These are phyloP conservation scores for Psettodes erumei DNA, from an alignment of 2,113 vertebrate genomes.

Conservation along the genomic window DNA sequence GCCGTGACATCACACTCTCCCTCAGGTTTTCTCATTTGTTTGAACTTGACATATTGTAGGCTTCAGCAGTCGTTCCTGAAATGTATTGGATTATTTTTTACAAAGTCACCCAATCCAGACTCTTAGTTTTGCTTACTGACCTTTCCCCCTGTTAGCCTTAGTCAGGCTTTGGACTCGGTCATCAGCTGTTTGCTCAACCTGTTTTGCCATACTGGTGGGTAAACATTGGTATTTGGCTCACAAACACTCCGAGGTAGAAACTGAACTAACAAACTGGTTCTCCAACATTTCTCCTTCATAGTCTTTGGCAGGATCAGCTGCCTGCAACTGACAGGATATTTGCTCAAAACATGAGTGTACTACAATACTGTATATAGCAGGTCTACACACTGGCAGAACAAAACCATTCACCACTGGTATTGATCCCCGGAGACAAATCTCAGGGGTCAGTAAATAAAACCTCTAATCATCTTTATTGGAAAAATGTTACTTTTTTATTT, in stretches of 20 bases:
- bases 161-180: constrained; percentile 41
- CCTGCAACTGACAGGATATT: neutral
- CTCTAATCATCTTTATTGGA: neutral
- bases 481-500: neutral
- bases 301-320: neutral
- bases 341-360: neutral
- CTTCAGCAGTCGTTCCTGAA: neutral
- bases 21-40: neutral
- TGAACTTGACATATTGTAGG: neutral
- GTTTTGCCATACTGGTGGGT: constrained; percentile 42
- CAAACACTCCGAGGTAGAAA: constrained; percentile 5
- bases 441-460: neutral
- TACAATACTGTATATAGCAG: neutral
- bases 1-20: neutral
- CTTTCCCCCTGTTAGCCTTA: neutral
- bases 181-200: constrained; percentile 43
- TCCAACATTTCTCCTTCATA: neutral
- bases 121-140: neutral
- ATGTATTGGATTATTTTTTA: neutral
- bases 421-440: neutral
- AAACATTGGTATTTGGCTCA: constrained; percentile 51
- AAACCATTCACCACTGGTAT: neutral
- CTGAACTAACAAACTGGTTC: neutral
- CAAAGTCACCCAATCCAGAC: neutral
- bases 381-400: too few species aligned